Conservation (phyloP, 2,797 vertebrate species). For the Austrolebias charrua region DNA sequence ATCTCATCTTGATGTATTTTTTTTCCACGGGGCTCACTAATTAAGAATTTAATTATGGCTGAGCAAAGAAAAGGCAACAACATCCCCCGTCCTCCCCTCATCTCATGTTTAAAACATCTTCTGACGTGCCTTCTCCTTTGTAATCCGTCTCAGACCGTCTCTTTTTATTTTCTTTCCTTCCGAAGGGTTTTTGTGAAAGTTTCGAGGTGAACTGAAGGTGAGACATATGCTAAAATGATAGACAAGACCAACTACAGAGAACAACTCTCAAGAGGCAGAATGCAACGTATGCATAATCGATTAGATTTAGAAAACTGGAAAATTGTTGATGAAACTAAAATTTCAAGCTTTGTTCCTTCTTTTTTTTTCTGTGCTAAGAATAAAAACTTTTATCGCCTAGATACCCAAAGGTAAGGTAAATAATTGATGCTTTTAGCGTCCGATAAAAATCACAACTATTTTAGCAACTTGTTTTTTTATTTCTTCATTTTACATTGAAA, state of each 20-base stretch:
- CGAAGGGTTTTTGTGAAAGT: slow-evolving; percentile 41
- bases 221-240: slow-evolving; percentile 47
- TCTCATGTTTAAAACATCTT: slow-evolving; percentile 77
- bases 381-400: slow-evolving; percentile 24
- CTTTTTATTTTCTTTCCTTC: slow-evolving; percentile 9
- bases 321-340: slow-evolving; percentile 41
- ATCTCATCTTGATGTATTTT: slow-evolving; percentile 64
- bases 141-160: not conserved
- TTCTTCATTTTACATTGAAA: not conserved
- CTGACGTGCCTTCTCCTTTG: slow-evolving; percentile 22
- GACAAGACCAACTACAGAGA: slow-evolving; percentile 39
- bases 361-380: slow-evolving; percentile 20
- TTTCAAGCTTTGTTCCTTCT: slow-evolving; percentile 7
- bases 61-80: slow-evolving; percentile 70
- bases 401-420: slow-evolving; percentile 30
- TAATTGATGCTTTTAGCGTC: slow-evolving; percentile 29
- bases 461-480: slow-evolving; percentile 11
- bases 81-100: slow-evolving; percentile 14
- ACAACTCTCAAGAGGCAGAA: slow-evolving; percentile 44
- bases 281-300: slow-evolving; percentile 49
- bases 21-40: slow-evolving; percentile 69
- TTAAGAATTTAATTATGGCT: slow-evolving; percentile 81
- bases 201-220: slow-evolving; percentile 66
- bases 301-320: slow-evolving; percentile 29
- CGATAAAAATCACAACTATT: slow-evolving; percentile 21